Conservation (phyloP, 2,113 vertebrate species). For the Hippolais icterina region DNA sequence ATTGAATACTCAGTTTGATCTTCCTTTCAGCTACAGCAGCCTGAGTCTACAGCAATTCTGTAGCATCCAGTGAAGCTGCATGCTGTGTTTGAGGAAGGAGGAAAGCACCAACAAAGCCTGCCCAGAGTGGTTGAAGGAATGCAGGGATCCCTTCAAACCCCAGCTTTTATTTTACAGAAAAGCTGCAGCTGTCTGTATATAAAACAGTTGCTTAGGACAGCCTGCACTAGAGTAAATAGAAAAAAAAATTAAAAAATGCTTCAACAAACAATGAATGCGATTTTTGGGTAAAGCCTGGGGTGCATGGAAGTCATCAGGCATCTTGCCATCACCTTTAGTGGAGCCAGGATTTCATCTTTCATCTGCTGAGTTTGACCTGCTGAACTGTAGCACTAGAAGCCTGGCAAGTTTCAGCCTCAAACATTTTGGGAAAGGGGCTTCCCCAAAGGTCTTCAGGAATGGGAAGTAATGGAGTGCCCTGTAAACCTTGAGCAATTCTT, state of each 20-base stretch:
- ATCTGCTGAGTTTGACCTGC: not conserved
- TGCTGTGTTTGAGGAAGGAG: not conserved
- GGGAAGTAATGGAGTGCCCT: not conserved
- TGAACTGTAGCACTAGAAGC: not conserved
- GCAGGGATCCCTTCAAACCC: not conserved
- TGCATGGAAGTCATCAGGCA: not conserved
- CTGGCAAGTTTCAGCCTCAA: not conserved
- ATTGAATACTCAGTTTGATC: conserved; percentile 18
- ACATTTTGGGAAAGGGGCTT: not conserved
- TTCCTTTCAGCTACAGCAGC: not conserved
- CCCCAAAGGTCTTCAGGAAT: not conserved
- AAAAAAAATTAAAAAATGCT: not conserved
- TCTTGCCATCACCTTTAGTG: not conserved
- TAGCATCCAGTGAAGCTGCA: not conserved
- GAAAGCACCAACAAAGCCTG: not conserved
- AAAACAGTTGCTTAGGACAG: not conserved
- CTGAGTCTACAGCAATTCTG: not conserved
- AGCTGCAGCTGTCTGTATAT: not conserved
- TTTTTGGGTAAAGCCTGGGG: not conserved
- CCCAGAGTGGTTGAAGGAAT: not conserved
- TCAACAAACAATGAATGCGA: not conserved
- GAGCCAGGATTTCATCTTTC: not conserved
- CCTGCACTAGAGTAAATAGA: not conserved
- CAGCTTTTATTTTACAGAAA: not conserved
- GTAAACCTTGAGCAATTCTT: not conserved